Evolutionary conservation across 1,140 invertebrate species (phyloP), one percentile per base, ranked within the genome.

Genomic region (Solenopsis fugax): DNA sequence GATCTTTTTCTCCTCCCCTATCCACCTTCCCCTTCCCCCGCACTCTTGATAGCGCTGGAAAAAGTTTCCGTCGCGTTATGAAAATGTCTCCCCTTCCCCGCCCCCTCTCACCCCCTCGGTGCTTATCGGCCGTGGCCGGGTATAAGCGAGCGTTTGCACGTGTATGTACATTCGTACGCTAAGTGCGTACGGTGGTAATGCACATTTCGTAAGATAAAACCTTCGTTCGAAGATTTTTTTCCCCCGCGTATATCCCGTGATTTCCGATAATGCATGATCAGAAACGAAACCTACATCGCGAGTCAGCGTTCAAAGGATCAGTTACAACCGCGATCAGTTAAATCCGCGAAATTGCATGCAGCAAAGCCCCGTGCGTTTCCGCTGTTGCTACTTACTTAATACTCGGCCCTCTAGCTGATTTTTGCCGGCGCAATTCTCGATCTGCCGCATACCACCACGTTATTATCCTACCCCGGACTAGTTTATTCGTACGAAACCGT

Each of bases 41-140:
- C 16, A n/a, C 34, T 85, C 64, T 85, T 65, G 82, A 76, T 85
- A 85, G 62, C 73, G 58, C 48, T 64, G 73, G 48, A 75, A 73
- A 84, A 82, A 82, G 71, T 85, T 85, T 4, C 71, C 81, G 71
- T 75, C 69, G 69, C 54, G 69, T 77, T 85, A 78, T 77, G 82
- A 85, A 77, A 85, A 85, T 67, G 58, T 54, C 45, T 6, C 52
- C 10, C 21, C 6, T 45, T 7, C 34, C 18, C 29, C 9, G 21
- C 16, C 34, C 1, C 16, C 7, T 41, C 7, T 41, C 41, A 7
- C 4, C 9, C 21, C 6, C 37, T 2, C 0, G 45, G 5, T 52
- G 37, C 24, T 64, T 62, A 60, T 62, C 82, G 16, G 24, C 34
- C 72, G 13, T 21, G 12, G 45, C 9, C 29, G 50, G 13, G 9